Evolutionary conservation across 2,888 invertebrate genomes (phyloP).

Genomic region (Cylloceria caligata): DNA sequence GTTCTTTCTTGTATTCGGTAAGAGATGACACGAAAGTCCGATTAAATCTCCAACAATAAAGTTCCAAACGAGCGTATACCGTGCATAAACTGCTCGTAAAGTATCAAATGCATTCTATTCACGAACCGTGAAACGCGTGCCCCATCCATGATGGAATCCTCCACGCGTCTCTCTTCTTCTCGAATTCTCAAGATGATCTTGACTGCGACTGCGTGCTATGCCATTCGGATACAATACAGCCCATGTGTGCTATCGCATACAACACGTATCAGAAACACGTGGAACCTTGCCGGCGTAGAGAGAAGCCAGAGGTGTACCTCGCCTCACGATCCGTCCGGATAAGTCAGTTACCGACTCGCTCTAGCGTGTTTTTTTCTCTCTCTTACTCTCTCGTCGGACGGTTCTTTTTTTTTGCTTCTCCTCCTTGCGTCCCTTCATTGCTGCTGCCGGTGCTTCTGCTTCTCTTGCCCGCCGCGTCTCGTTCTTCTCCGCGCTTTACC

Average conservation of each 20-base stretch:
- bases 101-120: constrained; percentile 50
- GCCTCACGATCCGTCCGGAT: constrained; percentile 77
- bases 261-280: constrained; percentile 68
- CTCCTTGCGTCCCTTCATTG: constrained; percentile 65
- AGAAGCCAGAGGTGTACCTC: constrained; percentile 68
- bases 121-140: constrained; percentile 61
- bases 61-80: constrained; percentile 12
- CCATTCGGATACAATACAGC: constrained; percentile 41
- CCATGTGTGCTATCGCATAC: constrained; percentile 50
- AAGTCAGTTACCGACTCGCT: constrained; percentile 83
- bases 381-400: neutral
- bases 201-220: constrained; percentile 46
- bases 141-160: constrained; percentile 54
- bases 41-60: constrained; percentile 39
- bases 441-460: constrained; percentile 60
- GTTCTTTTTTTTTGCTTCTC: constrained; percentile 45
- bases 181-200: constrained; percentile 61
- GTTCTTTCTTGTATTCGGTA: neutral
- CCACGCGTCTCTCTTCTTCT: constrained; percentile 35
- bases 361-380: constrained; percentile 80
- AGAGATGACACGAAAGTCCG: constrained; percentile 6
- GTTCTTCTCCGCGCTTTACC: constrained; percentile 35
- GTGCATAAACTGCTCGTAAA: constrained; percentile 24
- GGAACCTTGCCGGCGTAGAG: constrained; percentile 63
- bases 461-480: constrained; percentile 39